Evolutionary conservation across 2,113 vertebrate species (phyloP).

Genomic region (Platanista minor): DNA sequence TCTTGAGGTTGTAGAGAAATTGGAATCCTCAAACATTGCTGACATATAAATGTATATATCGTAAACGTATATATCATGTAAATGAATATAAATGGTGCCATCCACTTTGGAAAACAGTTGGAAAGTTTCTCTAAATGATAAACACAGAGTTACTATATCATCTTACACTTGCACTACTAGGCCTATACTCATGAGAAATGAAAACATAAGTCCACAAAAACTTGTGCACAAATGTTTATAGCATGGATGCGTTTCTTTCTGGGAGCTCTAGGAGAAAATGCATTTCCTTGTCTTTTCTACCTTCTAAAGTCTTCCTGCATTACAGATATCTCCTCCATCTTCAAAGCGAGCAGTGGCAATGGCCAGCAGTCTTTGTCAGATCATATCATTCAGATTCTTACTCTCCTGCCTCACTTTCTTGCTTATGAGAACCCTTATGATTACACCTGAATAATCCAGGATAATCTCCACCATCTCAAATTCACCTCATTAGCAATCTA

Average conservation of each 20-base stretch:
- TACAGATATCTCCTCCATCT: neutral
- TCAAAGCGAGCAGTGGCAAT: neutral
- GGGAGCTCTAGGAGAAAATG: neutral
- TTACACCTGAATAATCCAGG: neutral
- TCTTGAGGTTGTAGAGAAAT: neutral
- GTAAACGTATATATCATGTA: neutral
- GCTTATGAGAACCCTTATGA: neutral
- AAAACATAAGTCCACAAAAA: neutral
- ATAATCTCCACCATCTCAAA: neutral
- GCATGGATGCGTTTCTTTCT: neutral
- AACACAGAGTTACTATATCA: neutral
- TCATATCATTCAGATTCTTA: neutral
- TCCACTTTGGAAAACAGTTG: neutral
- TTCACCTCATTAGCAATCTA: neutral
- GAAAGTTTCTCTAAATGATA: neutral
- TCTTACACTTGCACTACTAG: neutral
- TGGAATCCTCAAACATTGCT: neutral
- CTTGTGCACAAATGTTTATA: neutral
- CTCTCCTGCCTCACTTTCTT: neutral
- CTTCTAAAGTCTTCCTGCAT: neutral
- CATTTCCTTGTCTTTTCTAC: neutral
- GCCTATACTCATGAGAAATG: neutral
- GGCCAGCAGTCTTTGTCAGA: neutral
- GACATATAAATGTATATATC: neutral
- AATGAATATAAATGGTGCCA: neutral